Evolutionary conservation across 2,888 invertebrate genomes (phyloP).

Genomic region (Phrixothrix hirtus): DNA sequence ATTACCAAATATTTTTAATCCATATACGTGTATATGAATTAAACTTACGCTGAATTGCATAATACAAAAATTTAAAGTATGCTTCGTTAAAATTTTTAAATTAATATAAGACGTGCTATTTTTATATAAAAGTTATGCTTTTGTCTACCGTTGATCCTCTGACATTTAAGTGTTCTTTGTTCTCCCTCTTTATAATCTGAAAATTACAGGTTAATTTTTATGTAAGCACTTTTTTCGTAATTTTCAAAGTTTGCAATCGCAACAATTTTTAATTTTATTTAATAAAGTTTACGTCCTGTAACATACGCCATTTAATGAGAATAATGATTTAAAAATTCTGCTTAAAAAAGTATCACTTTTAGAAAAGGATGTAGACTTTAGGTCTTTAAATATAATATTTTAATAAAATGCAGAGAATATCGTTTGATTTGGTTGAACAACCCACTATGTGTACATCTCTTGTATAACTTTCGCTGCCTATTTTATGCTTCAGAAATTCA

Average conservation of each 20-base stretch:
- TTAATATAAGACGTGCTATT: no score
- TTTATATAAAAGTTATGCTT: neutral
- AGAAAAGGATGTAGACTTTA: no score
- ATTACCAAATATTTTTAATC: no score
- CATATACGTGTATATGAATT: no score
- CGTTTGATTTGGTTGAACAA: conserved; percentile 6
- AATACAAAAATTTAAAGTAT: no score
- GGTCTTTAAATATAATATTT: neutral
- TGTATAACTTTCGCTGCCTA: conserved; percentile 8
- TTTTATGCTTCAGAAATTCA: conserved; percentile 12
- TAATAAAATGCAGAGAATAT: conserved; percentile 1
- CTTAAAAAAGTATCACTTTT: no score
- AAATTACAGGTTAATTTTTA: conserved; percentile 4
- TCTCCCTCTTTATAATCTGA: conserved; percentile 5
- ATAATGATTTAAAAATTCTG: no score
- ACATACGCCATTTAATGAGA: no score
- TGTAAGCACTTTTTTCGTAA: neutral
- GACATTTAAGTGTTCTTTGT: conserved; percentile 4
- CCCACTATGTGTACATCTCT: neutral
- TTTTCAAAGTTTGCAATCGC: neutral
- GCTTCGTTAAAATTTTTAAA: no score
- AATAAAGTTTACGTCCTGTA: no score
- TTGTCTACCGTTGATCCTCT: neutral
- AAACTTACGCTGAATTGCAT: no score
- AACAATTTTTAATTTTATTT: no score